Evolutionary conservation across 1,140 invertebrate species (phyloP).

Genomic region (Matsumurasca onukii): DNA sequence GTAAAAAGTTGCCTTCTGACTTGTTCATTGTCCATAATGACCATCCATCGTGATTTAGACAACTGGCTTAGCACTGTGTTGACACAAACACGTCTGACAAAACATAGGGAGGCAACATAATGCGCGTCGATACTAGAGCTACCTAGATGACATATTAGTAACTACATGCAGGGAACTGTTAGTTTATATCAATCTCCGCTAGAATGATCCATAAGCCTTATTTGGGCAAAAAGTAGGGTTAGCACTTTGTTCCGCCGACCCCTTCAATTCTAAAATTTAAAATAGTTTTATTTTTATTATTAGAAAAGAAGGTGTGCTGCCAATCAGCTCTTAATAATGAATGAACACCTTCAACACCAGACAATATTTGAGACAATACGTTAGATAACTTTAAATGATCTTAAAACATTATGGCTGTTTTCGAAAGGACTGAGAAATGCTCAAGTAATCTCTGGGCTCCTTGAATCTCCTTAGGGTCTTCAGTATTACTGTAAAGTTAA

Average conservation of each 20-base stretch:
- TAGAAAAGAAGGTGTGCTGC: too few relatives aligned
- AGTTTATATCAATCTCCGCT: background rate
- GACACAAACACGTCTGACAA: background rate
- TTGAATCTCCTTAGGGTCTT: too few relatives aligned
- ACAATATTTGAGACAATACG: too few relatives aligned
- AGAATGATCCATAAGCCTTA: background rate
- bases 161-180: background rate
- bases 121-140: background rate
- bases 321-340: too few relatives aligned
- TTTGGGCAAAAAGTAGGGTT: background rate
- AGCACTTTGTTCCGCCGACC: background rate
- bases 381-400: too few relatives aligned
- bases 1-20: background rate
- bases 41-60: background rate
- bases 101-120: background rate
- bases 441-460: too few relatives aligned
- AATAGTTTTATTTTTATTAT: too few relatives aligned
- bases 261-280: too few relatives aligned
- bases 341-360: too few relatives aligned
- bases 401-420: too few relatives aligned
- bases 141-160: background rate
- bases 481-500: too few relatives aligned
- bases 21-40: background rate
- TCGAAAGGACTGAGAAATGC: too few relatives aligned
- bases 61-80: background rate